Conservation (phyloP, 2,888 invertebrate species). For the Drosophila mayaguana region DNA sequence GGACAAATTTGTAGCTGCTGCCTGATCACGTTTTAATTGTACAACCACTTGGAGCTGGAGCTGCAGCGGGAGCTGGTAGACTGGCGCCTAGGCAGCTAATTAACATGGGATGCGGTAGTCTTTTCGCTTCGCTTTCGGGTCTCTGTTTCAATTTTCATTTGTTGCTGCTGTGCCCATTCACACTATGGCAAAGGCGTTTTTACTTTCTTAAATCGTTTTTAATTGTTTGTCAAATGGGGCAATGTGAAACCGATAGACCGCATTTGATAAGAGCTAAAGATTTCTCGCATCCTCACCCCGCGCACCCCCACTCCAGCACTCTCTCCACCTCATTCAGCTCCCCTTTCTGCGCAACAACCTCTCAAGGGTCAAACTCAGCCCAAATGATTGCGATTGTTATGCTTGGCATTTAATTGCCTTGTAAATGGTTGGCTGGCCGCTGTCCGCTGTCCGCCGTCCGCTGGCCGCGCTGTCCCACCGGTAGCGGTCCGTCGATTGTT, state of each 20-base stretch:
- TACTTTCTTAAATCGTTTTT: slow-evolving; percentile 79
- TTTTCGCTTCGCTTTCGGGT: slow-evolving; percentile 7
- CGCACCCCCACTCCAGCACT: too few relatives aligned
- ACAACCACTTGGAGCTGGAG: slow-evolving; percentile 60
- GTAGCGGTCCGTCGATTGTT: slow-evolving; percentile 70
- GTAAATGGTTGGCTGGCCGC: slow-evolving; percentile 65
- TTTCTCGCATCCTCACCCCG: not conserved
- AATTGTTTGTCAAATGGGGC: slow-evolving; percentile 80
- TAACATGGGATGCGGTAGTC: slow-evolving; percentile 65
- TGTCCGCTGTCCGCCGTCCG: slow-evolving; percentile 1
- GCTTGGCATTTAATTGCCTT: slow-evolving; percentile 82
- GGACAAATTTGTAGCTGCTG: slow-evolving; percentile 81
- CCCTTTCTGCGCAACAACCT: slow-evolving; percentile 3
- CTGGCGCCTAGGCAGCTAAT: slow-evolving; percentile 78
- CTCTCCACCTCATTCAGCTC: not conserved
- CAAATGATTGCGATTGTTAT: slow-evolving; percentile 76
- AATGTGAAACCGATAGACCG: slow-evolving; percentile 79
- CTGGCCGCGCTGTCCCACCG: slow-evolving; percentile 43
- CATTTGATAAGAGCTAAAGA: slow-evolving; percentile 67
- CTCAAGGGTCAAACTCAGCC: slow-evolving; percentile 62
- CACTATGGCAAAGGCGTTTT: slow-evolving; percentile 66
- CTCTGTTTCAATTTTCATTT: slow-evolving; percentile 16
- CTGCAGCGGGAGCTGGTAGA: slow-evolving; percentile 50
- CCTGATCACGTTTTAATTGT: slow-evolving; percentile 84
- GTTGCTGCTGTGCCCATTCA: slow-evolving; percentile 67